Evolutionary conservation across 2,797 vertebrate species (phyloP).

Genomic region (Sebastolobus altivelis): DNA sequence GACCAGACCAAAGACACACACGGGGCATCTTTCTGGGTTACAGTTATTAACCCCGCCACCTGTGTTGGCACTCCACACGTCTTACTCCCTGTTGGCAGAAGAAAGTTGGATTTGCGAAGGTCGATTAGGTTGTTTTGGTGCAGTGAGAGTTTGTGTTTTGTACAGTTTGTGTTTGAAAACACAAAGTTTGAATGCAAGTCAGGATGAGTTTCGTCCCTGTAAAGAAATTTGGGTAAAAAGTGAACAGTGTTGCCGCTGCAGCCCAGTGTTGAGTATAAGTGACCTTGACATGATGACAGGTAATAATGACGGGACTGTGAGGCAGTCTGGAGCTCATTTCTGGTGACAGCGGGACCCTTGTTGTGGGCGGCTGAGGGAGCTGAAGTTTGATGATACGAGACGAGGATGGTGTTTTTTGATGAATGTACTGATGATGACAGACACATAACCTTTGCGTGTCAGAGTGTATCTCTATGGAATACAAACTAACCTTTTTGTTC

Average conservation of each 20-base stretch:
- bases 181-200: background rate
- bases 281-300: conserved; percentile 31
- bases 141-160: background rate
- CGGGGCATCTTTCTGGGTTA: background rate
- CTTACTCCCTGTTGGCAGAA: conserved; percentile 1
- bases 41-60: conserved; percentile 31
- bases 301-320: conserved; percentile 30
- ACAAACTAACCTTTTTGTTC: background rate
- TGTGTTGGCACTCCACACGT: conserved; percentile 20
- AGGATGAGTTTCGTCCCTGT: background rate
- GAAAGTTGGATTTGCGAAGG: conserved; percentile 7
- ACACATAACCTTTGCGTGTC: background rate
- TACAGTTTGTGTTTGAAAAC: background rate
- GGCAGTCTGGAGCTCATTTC: conserved; percentile 19
- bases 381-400: conserved; percentile 12
- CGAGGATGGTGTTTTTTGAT: background rate
- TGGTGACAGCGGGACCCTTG: conserved; percentile 33
- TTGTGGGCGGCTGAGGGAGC: conserved; percentile 18
- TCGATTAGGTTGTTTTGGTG: background rate
- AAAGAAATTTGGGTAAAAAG: conserved; percentile 7
- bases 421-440: conserved; percentile 6
- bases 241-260: background rate
- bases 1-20: background rate
- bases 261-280: background rate
- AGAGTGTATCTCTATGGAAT: background rate